Conservation (phyloP, 2,113 vertebrate genomes). For the Fulmarus glacialis region DNA sequence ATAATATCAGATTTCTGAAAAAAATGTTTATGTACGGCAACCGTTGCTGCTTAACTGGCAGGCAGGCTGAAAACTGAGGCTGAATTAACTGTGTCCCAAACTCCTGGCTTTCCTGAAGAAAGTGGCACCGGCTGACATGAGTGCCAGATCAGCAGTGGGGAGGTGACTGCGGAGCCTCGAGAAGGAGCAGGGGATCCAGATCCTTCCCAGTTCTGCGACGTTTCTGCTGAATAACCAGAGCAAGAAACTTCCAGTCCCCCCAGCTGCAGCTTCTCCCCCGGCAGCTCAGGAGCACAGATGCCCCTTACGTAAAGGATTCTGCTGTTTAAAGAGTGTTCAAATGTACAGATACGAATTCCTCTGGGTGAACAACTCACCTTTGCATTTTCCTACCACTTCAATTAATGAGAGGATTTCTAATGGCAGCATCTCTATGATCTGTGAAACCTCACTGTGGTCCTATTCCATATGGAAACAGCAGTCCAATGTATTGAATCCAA, state of each 20-base stretch:
- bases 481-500: neutral
- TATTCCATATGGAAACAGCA: neutral
- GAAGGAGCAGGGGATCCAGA: neutral
- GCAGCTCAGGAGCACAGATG: rapidly evolving
- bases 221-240: neutral
- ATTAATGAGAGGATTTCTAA: neutral
- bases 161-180: rapidly evolving
- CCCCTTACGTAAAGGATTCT: neutral
- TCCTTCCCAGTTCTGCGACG: rapidly evolving
- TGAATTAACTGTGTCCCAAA: neutral
- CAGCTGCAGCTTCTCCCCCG: neutral
- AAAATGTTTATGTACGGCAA: neutral
- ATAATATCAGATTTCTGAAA: conserved; percentile 1
- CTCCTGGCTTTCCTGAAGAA: neutral
- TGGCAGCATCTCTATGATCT: neutral
- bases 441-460: neutral
- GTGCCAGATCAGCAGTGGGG: neutral
- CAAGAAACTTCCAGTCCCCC: neutral
- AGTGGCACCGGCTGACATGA: rapidly evolving
- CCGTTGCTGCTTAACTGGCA: neutral
- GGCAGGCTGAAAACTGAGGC: neutral
- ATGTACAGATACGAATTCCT: neutral
- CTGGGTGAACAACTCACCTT: rapidly evolving
- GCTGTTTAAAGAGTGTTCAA: neutral
- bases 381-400: neutral